Evolutionary conservation across 2,113 vertebrate genomes (phyloP), one percentile per base, ranked within the genome.

Genomic region (Gymnogyps californianus): DNA sequence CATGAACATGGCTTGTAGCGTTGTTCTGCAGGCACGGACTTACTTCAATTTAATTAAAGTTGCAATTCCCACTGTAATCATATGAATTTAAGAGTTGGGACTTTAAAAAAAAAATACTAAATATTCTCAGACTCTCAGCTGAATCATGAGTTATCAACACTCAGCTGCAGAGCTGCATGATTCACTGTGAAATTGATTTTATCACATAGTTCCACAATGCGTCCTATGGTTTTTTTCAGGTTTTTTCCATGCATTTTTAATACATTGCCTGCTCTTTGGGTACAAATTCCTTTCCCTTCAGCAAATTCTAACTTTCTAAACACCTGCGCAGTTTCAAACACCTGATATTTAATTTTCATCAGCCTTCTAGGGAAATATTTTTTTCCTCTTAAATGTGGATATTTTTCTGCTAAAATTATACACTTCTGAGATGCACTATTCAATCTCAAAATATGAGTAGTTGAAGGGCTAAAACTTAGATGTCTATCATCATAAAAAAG

Each of bases 11-110:
- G 40, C 47, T 96, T 70, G 58, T 70, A 83, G 90, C 24, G 3
- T 29, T 92, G 58, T 61, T 97, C 61, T 85, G 83, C 87, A 74
- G 87, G 65, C 77, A 89, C 70, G 51, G 70, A 80, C 77, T 92
- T 90, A 38, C 59, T 89, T 87, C 84, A 58, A 72, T 96, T 95
- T 96, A 97, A 97, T 95, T 97, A 88, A 97, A 94, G 36, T 66
- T 83, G 49, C 81, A 95, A 96, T 89, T 97, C 92, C 83, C 1
- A 2, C 74, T 95, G 46, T 92, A 96, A 91, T 93, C 74, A 70
- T 91, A 79, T 69, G 93, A 97, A 97, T 95, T 89, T 92, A 95
- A 89, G 94, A 96, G 78, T 13, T 62, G 38, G 17, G 17, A 20
- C 54, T 91, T 88, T 57, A 54, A 91, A 91, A 85, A 91, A 85